Percentiles rank a stretch among this genome's conserved stretches.
Evolutionary conservation across 2,888 invertebrate genomes (phyloP).

Genomic region (Dasypolia templi): DNA sequence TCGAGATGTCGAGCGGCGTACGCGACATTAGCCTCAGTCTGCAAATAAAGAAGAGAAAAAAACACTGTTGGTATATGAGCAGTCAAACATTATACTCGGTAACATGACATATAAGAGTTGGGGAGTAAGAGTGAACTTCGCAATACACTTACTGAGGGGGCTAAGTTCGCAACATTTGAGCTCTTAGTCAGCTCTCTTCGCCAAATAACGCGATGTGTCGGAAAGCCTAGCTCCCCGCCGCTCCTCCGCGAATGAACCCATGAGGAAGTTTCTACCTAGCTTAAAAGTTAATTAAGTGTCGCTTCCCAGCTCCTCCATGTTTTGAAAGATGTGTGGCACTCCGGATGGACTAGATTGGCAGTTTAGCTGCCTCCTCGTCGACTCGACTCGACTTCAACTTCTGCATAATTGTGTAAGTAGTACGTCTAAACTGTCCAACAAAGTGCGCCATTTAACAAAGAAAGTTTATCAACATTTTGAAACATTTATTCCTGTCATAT

Average conservation of each 20-base stretch:
- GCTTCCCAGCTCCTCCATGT: conserved; percentile 73
- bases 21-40: conserved; percentile 67
- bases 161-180: conserved; percentile 79
- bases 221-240: conserved; percentile 67
- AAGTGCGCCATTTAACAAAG: conserved; percentile 32
- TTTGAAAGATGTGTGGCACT: conserved; percentile 77
- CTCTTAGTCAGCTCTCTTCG: conserved; percentile 72
- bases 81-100: conserved; percentile 67
- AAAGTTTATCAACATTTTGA: conserved; percentile 50
- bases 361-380: conserved; percentile 67
- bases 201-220: conserved; percentile 79
- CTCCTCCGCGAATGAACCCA: conserved; percentile 46
- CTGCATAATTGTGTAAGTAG: conserved; percentile 62
- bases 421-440: conserved; percentile 57
- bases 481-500: conserved; percentile 46
- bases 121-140: conserved; percentile 76
- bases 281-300: conserved; percentile 86
- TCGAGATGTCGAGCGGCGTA: conserved; percentile 57
- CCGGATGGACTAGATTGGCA: conserved; percentile 75
- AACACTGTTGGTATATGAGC: conserved; percentile 62
- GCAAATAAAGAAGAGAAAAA: conserved; percentile 71
- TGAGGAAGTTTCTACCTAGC: conserved; percentile 80
- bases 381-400: conserved; percentile 68
- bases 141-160: conserved; percentile 79
- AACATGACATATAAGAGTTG: conserved; percentile 70